phyloP scores from a whole-genome alignment of 2,888 invertebrate species.

The Hedya salicella region DNA sequence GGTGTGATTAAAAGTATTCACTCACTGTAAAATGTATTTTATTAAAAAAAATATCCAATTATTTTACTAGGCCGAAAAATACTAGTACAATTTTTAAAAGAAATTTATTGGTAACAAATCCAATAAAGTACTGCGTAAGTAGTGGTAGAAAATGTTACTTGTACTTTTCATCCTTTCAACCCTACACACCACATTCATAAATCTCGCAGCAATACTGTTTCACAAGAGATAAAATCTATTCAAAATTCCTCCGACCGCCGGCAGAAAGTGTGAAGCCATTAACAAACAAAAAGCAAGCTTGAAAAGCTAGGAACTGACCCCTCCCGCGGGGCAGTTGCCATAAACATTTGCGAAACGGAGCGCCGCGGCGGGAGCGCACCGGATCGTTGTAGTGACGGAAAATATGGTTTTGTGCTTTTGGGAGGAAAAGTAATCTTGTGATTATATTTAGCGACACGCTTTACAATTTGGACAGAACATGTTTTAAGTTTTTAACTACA shows the following conservation, averaged over 20 bases:
- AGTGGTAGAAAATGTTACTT: no score
- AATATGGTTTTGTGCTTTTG: neutral
- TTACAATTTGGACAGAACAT: neutral
- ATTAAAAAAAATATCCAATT: no score
- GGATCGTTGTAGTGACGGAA: neutral
- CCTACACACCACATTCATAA: slow-evolving; percentile 14
- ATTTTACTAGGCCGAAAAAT: no score
- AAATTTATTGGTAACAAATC: no score
- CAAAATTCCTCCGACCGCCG: slow-evolving; percentile 25
- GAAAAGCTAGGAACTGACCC: slow-evolving; percentile 50
- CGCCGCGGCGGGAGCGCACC: slow-evolving; percentile 38
- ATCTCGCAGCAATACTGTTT: slow-evolving; percentile 25
- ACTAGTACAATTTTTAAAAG: no score
- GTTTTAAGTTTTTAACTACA: neutral
- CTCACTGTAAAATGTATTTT: no score
- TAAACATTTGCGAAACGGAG: slow-evolving; percentile 53
- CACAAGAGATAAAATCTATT: slow-evolving; percentile 37
- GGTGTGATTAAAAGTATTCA: no score
- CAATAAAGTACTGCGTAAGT: no score
- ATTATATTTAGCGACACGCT: neutral
- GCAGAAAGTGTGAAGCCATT: slow-evolving; percentile 41
- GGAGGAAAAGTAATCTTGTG: neutral
- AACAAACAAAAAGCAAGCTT: slow-evolving; percentile 46
- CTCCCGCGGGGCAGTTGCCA: slow-evolving; percentile 61
- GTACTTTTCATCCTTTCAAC: neutral